phyloP scores from a whole-genome alignment of 1,140 invertebrate species.

The Bombus fervidus region DNA sequence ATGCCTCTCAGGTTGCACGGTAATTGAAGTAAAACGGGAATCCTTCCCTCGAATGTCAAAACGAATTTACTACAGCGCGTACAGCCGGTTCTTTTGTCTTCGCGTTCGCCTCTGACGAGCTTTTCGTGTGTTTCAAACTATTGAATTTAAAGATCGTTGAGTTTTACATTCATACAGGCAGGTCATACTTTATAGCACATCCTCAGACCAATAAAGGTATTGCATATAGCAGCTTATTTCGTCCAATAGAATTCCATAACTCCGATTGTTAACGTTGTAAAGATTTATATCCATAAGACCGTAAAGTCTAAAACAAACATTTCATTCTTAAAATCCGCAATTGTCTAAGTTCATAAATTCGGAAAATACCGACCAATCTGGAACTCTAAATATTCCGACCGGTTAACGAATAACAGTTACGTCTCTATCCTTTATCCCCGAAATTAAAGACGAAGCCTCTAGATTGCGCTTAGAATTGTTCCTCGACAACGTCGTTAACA shows the following conservation, averaged over 20 bases:
- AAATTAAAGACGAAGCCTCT: too few species aligned
- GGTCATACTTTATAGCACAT: too few species aligned
- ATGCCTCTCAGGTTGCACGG: not conserved
- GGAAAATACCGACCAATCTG: fast-evolving
- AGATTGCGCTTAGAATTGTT: not conserved
- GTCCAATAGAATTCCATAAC: too few species aligned
- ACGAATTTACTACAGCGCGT: not conserved
- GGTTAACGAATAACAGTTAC: not conserved
- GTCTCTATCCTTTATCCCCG: fast-evolving
- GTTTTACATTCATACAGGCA: not conserved
- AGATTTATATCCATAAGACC: too few species aligned
- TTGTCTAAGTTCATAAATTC: too few species aligned
- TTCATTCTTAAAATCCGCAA: too few species aligned
- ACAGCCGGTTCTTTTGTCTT: not conserved
- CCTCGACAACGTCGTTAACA: not conserved
- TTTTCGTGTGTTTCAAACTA: not conserved
- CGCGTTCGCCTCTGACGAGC: not conserved
- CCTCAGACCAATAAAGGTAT: too few species aligned
- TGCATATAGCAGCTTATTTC: too few species aligned
- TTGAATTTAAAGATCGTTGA: not conserved
- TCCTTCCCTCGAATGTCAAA: not conserved
- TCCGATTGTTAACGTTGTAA: too few species aligned
- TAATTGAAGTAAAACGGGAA: conserved; percentile 39
- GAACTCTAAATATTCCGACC: too few species aligned
- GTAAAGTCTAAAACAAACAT: too few species aligned